phyloP scores from a whole-genome alignment of 2,797 vertebrate genomes.

The Clarias pachynema region DNA sequence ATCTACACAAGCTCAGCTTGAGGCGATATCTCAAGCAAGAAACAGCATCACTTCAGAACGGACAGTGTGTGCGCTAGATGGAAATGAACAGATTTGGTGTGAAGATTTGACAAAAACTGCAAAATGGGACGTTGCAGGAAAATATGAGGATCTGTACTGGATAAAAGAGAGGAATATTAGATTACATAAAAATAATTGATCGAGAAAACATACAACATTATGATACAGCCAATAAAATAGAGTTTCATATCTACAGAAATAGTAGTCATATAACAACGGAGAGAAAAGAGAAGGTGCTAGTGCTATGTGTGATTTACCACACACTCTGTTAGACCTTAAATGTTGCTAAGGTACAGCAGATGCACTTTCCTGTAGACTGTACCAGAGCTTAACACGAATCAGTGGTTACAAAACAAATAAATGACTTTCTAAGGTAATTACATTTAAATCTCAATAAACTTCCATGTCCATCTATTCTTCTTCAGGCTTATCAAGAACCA shows the following conservation, averaged over 20 bases:
- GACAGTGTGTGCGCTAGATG: not conserved
- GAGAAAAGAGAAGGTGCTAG: not conserved
- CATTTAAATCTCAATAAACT: not conserved
- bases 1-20: slow-evolving; percentile 1
- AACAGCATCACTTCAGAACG: not conserved
- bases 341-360: not conserved
- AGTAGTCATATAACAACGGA: not conserved
- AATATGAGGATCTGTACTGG: not conserved
- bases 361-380: not conserved
- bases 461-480: not conserved
- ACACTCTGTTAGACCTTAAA: not conserved
- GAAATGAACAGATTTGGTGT: not conserved
- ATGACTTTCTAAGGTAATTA: slow-evolving; percentile 8
- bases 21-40: not conserved
- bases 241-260: not conserved
- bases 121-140: not conserved
- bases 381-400: not conserved
- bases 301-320: not conserved
- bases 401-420: not conserved
- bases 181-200: not conserved
- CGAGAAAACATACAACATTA: not conserved
- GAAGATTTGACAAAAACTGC: not conserved
- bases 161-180: too few species aligned
- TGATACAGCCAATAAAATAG: not conserved
- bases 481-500: slow-evolving; percentile 5